A percentile compares a stretch with the other conserved stretches of the same genome.
These are phyloP conservation scores for Rhamnusium bicolor DNA, from an alignment of 2,888 invertebrate genomes.

Conservation along the genomic window DNA sequence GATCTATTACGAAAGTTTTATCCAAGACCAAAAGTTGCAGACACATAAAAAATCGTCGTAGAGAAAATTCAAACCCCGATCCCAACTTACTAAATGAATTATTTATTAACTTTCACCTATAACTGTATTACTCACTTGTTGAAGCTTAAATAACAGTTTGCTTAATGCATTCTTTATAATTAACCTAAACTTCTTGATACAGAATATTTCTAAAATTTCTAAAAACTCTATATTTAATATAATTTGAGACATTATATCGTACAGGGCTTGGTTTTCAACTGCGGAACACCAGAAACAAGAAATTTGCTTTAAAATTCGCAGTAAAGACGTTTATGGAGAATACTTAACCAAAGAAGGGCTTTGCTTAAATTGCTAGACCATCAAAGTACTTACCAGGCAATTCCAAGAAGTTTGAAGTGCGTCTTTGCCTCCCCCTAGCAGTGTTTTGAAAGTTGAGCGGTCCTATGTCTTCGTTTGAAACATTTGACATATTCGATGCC, in stretches of 20 bases:
- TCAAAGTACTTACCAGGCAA: conserved; percentile 79
- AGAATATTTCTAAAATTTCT: not conserved
- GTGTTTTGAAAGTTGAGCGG: conserved; percentile 87
- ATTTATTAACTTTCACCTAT: not conserved
- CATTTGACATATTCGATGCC: conserved; percentile 79
- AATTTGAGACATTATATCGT: too few relatives aligned
- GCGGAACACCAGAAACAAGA: not conserved
- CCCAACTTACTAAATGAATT: conserved; percentile 1
- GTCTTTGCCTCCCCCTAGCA: conserved; percentile 82
- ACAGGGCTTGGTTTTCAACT: too few relatives aligned
- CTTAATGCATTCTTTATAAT: not conserved
- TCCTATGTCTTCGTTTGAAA: conserved; percentile 87
- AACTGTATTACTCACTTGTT: not conserved
- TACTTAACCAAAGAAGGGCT: not conserved
- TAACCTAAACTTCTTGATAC: not conserved
- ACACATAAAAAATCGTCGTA: not conserved
- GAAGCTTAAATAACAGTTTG: not conserved
- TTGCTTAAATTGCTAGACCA: not conserved
- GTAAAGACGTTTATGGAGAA: not conserved
- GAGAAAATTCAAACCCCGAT: not conserved
- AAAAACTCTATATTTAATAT: too few relatives aligned
- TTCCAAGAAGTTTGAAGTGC: conserved; percentile 91
- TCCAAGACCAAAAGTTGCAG: not conserved
- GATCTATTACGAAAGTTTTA: conserved; percentile 3
- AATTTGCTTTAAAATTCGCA: not conserved